Percentiles rank a stretch among this genome's conserved stretches.
Evolutionary conservation across 2,797 vertebrate species (phyloP).

Genomic region (Enteromius mattozi): DNA sequence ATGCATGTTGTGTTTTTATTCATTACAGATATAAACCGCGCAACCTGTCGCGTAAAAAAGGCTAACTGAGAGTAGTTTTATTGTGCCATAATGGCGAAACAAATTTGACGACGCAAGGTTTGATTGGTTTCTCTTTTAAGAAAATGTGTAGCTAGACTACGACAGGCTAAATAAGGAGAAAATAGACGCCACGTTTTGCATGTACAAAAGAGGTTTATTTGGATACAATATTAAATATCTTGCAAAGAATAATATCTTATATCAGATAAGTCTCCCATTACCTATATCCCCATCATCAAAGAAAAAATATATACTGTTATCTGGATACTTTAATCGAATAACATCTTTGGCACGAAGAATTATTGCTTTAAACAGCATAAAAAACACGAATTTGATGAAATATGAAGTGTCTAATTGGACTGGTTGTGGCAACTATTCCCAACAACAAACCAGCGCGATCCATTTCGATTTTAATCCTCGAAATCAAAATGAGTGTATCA

Average conservation of each 20-base stretch:
- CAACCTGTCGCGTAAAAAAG: neutral
- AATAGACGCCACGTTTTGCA: constrained; percentile 46
- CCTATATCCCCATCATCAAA: neutral
- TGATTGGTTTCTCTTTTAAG: constrained; percentile 12
- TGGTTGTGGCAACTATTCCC: neutral
- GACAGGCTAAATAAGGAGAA: constrained; percentile 28
- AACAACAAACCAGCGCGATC: neutral
- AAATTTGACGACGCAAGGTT: neutral
- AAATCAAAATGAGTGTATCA: neutral
- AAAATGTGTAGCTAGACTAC: neutral
- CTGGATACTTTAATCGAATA: neutral
- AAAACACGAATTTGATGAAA: neutral
- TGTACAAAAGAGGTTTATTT: constrained; percentile 76
- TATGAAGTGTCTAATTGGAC: neutral
- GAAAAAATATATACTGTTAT: neutral
- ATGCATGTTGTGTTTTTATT: neutral
- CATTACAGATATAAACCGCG: neutral
- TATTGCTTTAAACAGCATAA: neutral
- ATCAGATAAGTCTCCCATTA: constrained; percentile 22
- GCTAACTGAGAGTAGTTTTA: neutral
- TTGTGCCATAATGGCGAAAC: neutral
- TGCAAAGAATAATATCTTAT: constrained; percentile 48
- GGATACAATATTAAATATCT: constrained; percentile 69
- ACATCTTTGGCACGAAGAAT: constrained; percentile 27
- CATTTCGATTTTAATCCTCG: neutral